Base-by-base conservation (phyloP, 2,113 vertebrate genomes). In the Callorhinus ursinus region DNA sequence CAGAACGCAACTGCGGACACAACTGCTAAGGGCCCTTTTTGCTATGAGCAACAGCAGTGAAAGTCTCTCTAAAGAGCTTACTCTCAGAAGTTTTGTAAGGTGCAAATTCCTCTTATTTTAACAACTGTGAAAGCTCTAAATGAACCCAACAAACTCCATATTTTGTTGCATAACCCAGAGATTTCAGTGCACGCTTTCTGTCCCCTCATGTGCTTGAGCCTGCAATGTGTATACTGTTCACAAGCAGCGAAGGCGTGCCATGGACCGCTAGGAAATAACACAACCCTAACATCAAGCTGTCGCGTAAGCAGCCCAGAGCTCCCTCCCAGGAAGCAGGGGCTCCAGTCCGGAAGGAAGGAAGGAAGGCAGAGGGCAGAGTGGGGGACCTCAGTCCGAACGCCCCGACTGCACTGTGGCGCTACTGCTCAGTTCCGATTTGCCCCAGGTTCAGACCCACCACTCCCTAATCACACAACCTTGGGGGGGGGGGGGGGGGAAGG, bases 321-420 rank as follows among this genome's bases (percentile, higher is more conserved):
- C 36, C 39, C 36, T 65, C 49, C 69, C 49, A 11, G n/a, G 24
- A 72, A 61, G 36, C 18, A 33, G 21, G 14, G 13, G 31, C 31
- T 33, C 6, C 31, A 65, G 63, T 14, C 14, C 16, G 24, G 24
- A 26, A 24, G 63, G 28, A 15, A 65, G 57, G 22, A 24, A 59
- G 22, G 57, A 24, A 59, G 57, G 57, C 46, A 5, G 0, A 0
- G 16, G 18, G 13, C 5, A 11, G 21, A 33, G 18, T 1, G 2
- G 7, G 15, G 18, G 11, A 13, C 21, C 1, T 22, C 31, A 1
- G 4, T 4, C 9, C 12, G 3, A 0, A 22, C 31, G 61, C 13
- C 46, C 7, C 4, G 42, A 10, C 26, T 6, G 1, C 36, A 4
- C 42, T 4, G 2, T 8, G 9, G 0, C 0, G 12, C 4, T 31